These are phyloP conservation scores for Eristalis pertinax DNA, from an alignment of 2,888 invertebrate species.

Conservation along the genomic window DNA sequence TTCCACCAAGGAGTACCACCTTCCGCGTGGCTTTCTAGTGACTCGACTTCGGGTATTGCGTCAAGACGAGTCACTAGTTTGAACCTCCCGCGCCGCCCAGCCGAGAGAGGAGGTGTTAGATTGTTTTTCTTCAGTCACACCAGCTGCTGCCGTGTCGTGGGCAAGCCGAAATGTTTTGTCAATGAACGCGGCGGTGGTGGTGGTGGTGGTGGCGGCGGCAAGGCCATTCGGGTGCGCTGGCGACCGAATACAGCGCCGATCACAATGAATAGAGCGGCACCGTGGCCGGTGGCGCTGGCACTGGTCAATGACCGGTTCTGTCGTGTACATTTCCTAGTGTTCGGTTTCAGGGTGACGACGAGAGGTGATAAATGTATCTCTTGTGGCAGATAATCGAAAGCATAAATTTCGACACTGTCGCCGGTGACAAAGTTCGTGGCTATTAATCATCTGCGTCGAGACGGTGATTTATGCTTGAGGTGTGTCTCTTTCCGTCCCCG, in stretches of 20 bases:
- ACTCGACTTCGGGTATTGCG: too few relatives aligned
- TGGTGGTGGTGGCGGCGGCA: neutral
- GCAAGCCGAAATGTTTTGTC: constrained; percentile 20
- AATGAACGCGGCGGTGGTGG: neutral
- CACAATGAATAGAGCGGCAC: constrained; percentile 5
- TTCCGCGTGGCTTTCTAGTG: neutral
- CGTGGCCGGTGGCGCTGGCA: neutral
- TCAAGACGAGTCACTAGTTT: constrained; percentile 3
- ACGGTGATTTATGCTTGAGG: neutral
- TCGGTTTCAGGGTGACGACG: neutral
- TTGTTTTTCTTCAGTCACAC: too few relatives aligned
- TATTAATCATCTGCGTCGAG: neutral
- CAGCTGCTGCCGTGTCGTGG: neutral
- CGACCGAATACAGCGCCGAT: neutral
- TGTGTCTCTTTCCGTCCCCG: too few relatives aligned
- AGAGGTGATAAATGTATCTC: constrained; percentile 1
- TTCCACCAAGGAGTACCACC: constrained; percentile 1
- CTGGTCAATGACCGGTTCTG: constrained; percentile 31
- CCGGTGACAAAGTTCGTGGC: neutral
- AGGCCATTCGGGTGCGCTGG: constrained; percentile 7
- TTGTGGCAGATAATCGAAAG: neutral
- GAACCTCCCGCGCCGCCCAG: too few relatives aligned
- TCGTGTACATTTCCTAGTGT: neutral
- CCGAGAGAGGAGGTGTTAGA: too few relatives aligned
- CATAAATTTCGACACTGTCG: neutral